A percentile compares a stretch with the other conserved stretches of the same genome.
Evolutionary conservation across 1,140 invertebrate species (phyloP).

Genomic region (Drosophila prosaltans): DNA sequence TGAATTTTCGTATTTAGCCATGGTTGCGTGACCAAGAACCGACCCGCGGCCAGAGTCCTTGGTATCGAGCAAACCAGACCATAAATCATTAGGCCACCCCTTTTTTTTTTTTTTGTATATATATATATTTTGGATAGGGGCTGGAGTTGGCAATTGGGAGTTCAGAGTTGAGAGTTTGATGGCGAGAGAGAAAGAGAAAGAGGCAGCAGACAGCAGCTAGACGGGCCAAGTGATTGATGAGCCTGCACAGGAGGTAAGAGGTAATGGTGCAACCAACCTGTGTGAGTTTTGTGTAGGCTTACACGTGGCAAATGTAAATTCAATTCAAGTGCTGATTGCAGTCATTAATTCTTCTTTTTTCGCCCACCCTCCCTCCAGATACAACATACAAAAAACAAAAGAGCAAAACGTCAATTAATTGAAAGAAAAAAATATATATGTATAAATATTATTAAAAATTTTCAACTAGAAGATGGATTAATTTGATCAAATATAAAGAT

Average conservation of each 20-base stretch:
- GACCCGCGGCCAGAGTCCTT: background rate
- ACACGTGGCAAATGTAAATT: constrained; percentile 51
- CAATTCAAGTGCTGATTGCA: constrained; percentile 25
- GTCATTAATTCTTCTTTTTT: constrained; percentile 21
- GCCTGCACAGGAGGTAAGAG: constrained; percentile 34
- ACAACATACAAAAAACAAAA: background rate
- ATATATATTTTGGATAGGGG: too few relatives aligned
- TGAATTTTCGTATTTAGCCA: constrained; percentile 73
- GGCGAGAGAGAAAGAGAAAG: constrained; percentile 3
- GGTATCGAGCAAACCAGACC: constrained; percentile 24
- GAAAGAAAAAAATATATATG: constrained; percentile 7
- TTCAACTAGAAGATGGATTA: too few relatives aligned
- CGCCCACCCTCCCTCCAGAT: background rate
- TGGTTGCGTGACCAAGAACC: constrained; percentile 15
- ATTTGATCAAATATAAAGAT: too few relatives aligned
- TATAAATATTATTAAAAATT: too few relatives aligned
- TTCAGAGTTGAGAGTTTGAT: background rate
- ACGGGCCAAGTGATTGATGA: constrained; percentile 72
- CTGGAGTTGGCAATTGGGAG: background rate
- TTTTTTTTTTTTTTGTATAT: constrained; percentile 20
- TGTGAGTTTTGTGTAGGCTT: constrained; percentile 34
- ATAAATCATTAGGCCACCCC: constrained; percentile 74
- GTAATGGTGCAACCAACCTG: constrained; percentile 56
- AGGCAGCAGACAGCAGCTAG: constrained; percentile 47
- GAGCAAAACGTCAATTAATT: constrained; percentile 24